A percentile compares a stretch with the other conserved stretches of the same genome.
phyloP scores from a whole-genome alignment of 2,888 invertebrate genomes.

The Torymus tubicola region DNA sequence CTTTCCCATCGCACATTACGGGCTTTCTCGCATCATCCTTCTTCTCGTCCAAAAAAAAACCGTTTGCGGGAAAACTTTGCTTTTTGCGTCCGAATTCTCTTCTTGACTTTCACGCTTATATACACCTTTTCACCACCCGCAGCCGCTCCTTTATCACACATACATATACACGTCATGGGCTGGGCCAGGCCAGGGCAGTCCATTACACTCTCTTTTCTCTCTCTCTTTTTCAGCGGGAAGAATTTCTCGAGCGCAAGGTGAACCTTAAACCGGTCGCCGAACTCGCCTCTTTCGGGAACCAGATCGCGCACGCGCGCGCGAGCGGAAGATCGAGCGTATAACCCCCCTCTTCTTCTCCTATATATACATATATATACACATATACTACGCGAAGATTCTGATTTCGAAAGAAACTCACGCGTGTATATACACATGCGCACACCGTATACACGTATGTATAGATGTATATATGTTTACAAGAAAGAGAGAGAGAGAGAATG shows the following conservation, averaged over 20 bases:
- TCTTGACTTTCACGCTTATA: too few relatives aligned
- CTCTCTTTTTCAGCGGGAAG: constrained; percentile 27
- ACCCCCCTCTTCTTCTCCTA: background rate
- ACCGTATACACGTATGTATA: too few relatives aligned
- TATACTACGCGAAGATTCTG: constrained; percentile 14
- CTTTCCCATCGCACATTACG: too few relatives aligned
- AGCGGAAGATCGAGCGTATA: constrained; percentile 10
- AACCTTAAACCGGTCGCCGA: constrained; percentile 53
- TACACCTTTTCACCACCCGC: background rate
- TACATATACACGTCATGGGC: constrained; percentile 8
- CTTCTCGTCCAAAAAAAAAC: too few relatives aligned
- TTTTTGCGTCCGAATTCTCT: too few relatives aligned
- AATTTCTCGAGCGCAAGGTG: constrained; percentile 44
- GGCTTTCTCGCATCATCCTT: too few relatives aligned
- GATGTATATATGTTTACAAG: too few relatives aligned
- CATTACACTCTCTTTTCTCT: constrained; percentile 31
- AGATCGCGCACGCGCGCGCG: constrained; percentile 8
- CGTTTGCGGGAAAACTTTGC: too few relatives aligned
- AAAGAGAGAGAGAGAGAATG: too few relatives aligned
- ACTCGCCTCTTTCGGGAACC: constrained; percentile 40
- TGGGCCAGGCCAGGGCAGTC: constrained; percentile 7
- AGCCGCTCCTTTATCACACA: constrained; percentile 15
- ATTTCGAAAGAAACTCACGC: constrained; percentile 39
- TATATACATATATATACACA: too few relatives aligned
- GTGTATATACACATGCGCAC: background rate